phyloP scores from a whole-genome alignment of 2,888 invertebrate genomes.

The Hypomecis punctinalis region DNA sequence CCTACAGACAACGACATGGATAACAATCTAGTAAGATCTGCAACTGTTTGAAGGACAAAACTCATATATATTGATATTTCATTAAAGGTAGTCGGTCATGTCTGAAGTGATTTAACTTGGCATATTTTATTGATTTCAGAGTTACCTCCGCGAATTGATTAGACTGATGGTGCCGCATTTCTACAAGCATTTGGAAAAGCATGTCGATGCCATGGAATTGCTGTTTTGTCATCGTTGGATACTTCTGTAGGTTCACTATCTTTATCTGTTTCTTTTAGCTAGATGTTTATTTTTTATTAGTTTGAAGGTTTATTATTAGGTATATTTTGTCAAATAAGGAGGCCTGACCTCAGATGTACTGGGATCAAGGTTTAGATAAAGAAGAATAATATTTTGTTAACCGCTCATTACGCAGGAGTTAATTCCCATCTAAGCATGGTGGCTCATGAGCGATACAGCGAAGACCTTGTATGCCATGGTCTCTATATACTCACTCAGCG shows the following conservation, averaged over 20 bases:
- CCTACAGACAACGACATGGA: conserved; percentile 98
- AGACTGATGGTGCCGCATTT: conserved; percentile 96
- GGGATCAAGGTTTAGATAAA: no score
- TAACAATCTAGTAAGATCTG: conserved; percentile 89
- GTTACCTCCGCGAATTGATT: conserved; percentile 94
- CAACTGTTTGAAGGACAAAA: conserved; percentile 2
- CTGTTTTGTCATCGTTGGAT: conserved; percentile 98
- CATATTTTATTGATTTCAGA: conserved; percentile 71
- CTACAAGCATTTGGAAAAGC: conserved; percentile 92
- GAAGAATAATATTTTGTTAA: no score
- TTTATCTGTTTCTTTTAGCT: not conserved
- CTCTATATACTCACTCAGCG: no score
- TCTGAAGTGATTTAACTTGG: conserved; percentile 15
- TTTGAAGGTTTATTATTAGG: not conserved
- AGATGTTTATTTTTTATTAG: not conserved
- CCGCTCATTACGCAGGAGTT: no score
- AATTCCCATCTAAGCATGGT: no score
- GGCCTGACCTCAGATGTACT: no score
- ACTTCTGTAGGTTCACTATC: conserved; percentile 87
- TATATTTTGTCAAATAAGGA: no score
- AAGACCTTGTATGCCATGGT: no score
- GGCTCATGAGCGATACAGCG: no score
- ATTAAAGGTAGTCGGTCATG: conserved; percentile 1
- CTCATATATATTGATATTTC: conserved; percentile 21
- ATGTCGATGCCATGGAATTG: conserved; percentile 94